Conservation (phyloP, 1,140 invertebrate genomes). For the Caenorhabditis tropicalis region DNA sequence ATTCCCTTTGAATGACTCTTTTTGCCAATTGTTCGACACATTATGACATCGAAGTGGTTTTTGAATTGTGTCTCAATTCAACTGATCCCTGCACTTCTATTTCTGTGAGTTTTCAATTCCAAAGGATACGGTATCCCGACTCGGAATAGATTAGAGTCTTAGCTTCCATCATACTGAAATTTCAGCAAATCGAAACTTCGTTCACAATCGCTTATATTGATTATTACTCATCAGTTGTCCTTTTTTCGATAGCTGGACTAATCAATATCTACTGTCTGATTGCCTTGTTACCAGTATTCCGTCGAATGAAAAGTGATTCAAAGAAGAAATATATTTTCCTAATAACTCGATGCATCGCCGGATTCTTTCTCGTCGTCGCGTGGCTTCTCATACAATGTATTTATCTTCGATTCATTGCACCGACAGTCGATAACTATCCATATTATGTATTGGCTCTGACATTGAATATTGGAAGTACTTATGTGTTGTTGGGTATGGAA, state of each 20-base stretch:
- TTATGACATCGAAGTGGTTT: background rate
- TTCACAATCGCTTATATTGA: background rate
- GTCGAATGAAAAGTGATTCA: background rate
- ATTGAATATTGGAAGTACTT: slow-evolving; percentile 8
- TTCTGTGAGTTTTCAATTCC: background rate
- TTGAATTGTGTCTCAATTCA: background rate
- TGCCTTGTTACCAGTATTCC: background rate
- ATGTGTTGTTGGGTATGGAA: background rate
- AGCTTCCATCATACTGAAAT: too few species aligned
- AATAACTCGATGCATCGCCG: background rate
- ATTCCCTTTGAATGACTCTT: background rate
- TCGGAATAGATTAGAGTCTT: too few species aligned
- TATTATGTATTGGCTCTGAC: background rate
- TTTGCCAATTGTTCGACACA: background rate
- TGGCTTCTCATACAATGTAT: slow-evolving; percentile 20
- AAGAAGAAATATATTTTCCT: slow-evolving; percentile 19
- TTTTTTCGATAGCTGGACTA: background rate
- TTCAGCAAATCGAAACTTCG: background rate
- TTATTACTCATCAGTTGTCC: slow-evolving; percentile 1
- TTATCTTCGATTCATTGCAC: slow-evolving; percentile 23
- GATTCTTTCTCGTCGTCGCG: background rate
- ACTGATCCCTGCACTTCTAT: background rate
- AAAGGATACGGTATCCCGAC: too few species aligned
- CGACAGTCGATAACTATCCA: background rate
- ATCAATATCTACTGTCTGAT: slow-evolving; percentile 16